Conservation (phyloP, 2,113 vertebrate genomes). For the Nyctibius bracteatus region DNA sequence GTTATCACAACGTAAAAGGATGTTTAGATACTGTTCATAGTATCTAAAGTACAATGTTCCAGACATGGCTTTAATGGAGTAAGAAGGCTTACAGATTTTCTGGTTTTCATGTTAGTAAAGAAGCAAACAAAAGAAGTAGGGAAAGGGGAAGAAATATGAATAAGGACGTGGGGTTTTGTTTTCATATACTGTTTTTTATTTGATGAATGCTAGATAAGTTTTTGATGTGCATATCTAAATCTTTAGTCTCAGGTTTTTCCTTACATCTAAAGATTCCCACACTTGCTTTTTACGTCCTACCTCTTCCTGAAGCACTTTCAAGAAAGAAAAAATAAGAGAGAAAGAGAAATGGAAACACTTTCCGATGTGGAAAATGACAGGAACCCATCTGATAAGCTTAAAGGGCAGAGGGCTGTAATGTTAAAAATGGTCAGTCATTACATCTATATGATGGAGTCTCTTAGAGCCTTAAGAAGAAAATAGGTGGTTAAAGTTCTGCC, state of each 20-base stretch:
- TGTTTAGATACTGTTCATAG: neutral
- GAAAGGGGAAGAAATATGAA: neutral
- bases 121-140: neutral
- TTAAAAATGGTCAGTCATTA: neutral
- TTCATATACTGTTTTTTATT: neutral
- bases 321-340: neutral
- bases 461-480: neutral
- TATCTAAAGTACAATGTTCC: neutral
- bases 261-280: neutral
- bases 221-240: neutral
- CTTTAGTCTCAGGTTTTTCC: neutral
- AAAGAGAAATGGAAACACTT: neutral
- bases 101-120: neutral
- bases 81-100: neutral
- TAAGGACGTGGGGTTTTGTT: neutral
- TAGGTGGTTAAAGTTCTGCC: neutral
- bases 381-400: neutral
- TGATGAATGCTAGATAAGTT: neutral
- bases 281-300: neutral
- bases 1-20: neutral
- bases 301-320: neutral
- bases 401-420: neutral
- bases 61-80: neutral
- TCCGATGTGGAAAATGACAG: neutral
- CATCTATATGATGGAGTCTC: neutral